phyloP scores from a whole-genome alignment of 2,888 invertebrate genomes.

The Chromoteleia sp. region DNA sequence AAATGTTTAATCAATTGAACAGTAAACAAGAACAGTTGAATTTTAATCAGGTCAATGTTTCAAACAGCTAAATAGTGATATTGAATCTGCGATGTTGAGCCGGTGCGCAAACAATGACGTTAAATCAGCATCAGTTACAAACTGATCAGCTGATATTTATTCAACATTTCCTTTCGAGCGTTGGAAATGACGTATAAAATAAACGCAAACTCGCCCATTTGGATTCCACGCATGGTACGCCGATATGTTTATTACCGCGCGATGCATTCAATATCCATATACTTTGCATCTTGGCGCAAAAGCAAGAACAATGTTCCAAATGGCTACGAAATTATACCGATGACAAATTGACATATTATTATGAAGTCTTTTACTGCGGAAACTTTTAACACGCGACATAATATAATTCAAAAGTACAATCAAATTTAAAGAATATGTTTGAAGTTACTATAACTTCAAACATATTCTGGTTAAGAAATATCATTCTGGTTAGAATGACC shows the following conservation, averaged over 20 bases:
- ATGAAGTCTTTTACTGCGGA: background rate
- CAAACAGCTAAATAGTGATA: conserved; percentile 24
- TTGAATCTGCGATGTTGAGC: conserved; percentile 29
- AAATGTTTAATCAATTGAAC: conserved; percentile 31
- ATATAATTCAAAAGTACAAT: background rate
- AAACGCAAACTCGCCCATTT: conserved; percentile 30
- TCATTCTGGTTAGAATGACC: no score
- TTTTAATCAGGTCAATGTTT: conserved; percentile 39
- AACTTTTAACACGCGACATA: background rate
- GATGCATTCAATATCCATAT: conserved; percentile 40
- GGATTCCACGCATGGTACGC: conserved; percentile 5
- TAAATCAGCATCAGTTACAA: conserved; percentile 47
- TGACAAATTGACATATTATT: conserved; percentile 2
- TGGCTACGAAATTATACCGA: conserved; percentile 29
- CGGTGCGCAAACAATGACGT: conserved; percentile 29
- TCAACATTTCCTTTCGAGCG: conserved; percentile 23
- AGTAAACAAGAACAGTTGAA: conserved; percentile 28
- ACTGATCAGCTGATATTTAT: conserved; percentile 36
- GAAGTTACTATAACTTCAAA: no score
- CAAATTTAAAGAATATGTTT: no score
- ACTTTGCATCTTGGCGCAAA: conserved; percentile 35
- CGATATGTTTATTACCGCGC: conserved; percentile 34
- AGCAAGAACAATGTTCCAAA: conserved; percentile 42
- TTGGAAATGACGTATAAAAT: conserved; percentile 32
- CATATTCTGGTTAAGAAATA: no score